phyloP scores from a whole-genome alignment of 2,113 vertebrate genomes.

The Mohoua ochrocephala region DNA sequence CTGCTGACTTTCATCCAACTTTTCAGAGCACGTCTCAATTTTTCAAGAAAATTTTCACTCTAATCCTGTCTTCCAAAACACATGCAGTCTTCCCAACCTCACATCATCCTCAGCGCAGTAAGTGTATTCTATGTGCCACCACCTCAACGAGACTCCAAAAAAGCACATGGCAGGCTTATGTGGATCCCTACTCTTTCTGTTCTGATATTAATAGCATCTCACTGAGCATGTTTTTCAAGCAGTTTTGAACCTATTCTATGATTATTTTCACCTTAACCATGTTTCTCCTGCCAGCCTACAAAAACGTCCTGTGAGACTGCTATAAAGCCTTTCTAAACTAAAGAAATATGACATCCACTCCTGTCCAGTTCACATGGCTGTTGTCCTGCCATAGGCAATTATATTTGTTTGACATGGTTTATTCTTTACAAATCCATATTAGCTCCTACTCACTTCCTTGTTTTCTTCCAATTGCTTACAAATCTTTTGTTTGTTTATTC shows the following conservation, averaged over 20 bases:
- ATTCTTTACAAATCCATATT: neutral
- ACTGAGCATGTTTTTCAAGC: neutral
- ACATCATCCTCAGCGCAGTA: neutral
- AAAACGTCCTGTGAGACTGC: neutral
- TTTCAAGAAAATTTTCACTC: neutral
- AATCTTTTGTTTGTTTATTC: neutral
- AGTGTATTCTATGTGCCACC: neutral
- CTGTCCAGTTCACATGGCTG: neutral
- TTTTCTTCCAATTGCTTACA: neutral
- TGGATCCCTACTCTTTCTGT: accelerated
- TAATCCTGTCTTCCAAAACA: neutral
- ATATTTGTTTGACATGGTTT: neutral
- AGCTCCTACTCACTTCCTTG: neutral
- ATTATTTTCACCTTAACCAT: neutral
- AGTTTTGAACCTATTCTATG: neutral
- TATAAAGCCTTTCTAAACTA: neutral
- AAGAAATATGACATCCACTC: neutral
- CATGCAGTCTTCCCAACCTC: neutral
- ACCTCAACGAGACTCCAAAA: neutral
- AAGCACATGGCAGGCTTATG: neutral
- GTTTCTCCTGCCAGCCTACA: neutral
- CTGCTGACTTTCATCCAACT: neutral
- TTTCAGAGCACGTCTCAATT: neutral
- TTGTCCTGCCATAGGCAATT: neutral
- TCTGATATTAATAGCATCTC: neutral